Evolutionary conservation across 2,797 vertebrate genomes (phyloP), one percentile per base, ranked within the genome.

Genomic region (Pantherophis alleghaniensis): DNA sequence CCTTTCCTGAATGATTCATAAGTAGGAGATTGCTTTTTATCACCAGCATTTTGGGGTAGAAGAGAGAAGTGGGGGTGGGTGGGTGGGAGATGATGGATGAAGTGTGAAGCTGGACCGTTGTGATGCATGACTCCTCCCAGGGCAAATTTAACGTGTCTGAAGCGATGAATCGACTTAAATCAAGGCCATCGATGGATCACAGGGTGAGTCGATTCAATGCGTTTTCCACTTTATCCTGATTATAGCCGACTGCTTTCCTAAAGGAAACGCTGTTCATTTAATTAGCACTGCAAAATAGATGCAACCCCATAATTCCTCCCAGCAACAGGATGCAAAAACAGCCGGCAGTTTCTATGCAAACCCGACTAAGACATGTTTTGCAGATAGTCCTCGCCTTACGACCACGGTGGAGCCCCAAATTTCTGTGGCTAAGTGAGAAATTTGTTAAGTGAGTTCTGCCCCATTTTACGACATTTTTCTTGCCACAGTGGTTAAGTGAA

Each of bases 151-250:
- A 94, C 95, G 90, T 79, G 93, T 89, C 94, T 7, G 57, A 91
- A 93, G 94, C 93, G 94, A 96, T 95, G 92, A 96, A 96, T 12
- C 92, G 86, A 83, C 86, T 93, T 92, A 86, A 60, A 94, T 96
- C 96, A 63, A 95, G 94, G 91, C 32, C 32, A 37, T 37, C 63
- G 16, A 93, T 47, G 63, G 93, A 94, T 93, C 95, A 95, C 12
- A 74, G 94, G 91, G 94, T 87, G 92, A 90, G 90, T 9, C 92
- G 95, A 95, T 87, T 94, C 93, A 94, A 93, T 93, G 93, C 92
- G 91, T 79, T 91, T 94, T 92, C 79, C 79, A 91, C 88, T 60
- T 92, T 88, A 63, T 12, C 32, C 90, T 0, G 0, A 93, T 94
- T 79, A 0, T 0, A 16, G 10, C 2, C 2, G 26, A 91, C 92